Base-by-base conservation (phyloP, 2,113 vertebrate genomes). In the Daphoenositta chrysoptera region DNA sequence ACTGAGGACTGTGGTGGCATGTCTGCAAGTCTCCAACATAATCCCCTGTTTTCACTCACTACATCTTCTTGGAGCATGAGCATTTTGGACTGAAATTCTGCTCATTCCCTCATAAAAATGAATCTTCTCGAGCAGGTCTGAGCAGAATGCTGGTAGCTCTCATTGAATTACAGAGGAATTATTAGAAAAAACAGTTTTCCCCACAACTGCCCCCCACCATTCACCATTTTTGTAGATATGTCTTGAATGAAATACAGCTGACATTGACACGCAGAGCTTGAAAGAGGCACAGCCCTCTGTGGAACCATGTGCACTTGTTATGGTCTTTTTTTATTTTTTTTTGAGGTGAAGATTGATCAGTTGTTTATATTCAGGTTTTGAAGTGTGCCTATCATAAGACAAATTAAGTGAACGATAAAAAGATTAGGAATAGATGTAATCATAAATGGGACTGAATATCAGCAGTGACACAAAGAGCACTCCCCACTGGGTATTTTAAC, bases 31-130 rank as follows among this genome's bases (percentile, higher is more conserved):
- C 83, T 93, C 39, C 85, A 96, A 64, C 40, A 60, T 33, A 86
- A 90, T 63, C 54, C 23, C 35, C 53, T 93, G 68, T 77, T 96
- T 90, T 94, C 87, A 88, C 72, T 88, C 85, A 75, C 51, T 86
- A 7, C 64, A 30, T 95, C 82, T 89, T 87, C 65, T 65, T 85
- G 78, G 93, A 94, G 87, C 72, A 65, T 63, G 50, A 94, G 26
- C 30, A 30, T 87, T 93, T 83, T 63, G 68, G 91, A 87, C 68
- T 78, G 71, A 70, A 83, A 44, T 83, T 83, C 72, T 89, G 23
- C 68, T 92, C 1, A 0, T 73, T 87, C 35, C 37, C 56, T 77
- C 63, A 35, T 80, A 83, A 77, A 94, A 87, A 78, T 50, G 65
- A 65, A 45, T 82, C 48, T 89, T 91, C 84, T 85, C 30, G 24